Base-by-base conservation (phyloP, 2,113 vertebrate genomes). In the Ptilorrhoa leucosticta region DNA sequence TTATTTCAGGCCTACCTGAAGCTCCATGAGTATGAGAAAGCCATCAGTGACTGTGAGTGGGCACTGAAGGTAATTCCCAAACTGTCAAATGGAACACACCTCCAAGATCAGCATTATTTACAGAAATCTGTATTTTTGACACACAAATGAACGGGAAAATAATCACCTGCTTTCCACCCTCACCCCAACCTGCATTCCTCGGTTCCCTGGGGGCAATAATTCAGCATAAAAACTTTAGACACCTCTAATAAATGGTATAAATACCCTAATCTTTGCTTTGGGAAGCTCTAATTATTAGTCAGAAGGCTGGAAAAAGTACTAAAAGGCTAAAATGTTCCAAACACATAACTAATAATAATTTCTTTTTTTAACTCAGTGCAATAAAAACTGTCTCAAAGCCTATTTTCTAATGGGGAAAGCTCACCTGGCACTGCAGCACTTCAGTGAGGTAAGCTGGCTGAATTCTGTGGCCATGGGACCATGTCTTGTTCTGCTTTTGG, bases 361-460 rank as follows among this genome's bases (percentile, higher is more conserved):
- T 47, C 44, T 63, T 97, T 91, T 91, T 51, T 79, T 68, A 15
- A 80, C 64, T 11, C 97, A 99, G 99, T 99, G 99, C 97, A 98
- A 98, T 97, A 98, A 98, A 40, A 98, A 96, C 42, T 99, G 97
- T 81, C 94, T 98, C 9, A 99, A 99, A 93, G 99, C 99, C 2
- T 98, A 98, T 72, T 97, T 99, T 39, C 98, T 99, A 44, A 99
- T 99, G 99, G 99, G 98, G 13, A 99, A 98, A 97, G 99, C 99
- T 78, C 97, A 98, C 94, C 87, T 98, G 77, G 98, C 97, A 8
- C 94, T 99, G 50, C 97, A 98, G 94, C 97, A 98, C 83, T 99
- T 98, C 94, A 64, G 63, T 10, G 92, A 98, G 98, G 99, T 99
- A 64, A 98, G 98, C 4, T 48, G 70, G 9, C 8, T 65, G 39